Base-by-base conservation (phyloP, 1,140 invertebrate species). In the Hermetia illucens region DNA sequence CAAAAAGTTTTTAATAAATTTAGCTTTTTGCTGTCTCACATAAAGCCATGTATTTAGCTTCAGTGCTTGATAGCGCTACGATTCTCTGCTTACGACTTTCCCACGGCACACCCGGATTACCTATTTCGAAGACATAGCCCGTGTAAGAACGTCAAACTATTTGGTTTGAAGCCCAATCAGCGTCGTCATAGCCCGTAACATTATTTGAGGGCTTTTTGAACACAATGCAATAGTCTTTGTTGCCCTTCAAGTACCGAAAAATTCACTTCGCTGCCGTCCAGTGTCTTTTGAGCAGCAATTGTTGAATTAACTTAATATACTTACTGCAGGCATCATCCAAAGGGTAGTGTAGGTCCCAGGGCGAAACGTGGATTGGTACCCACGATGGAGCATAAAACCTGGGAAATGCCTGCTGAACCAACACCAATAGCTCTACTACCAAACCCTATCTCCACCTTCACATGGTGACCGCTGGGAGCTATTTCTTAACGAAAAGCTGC, bases 41-140 rank as follows among this genome's bases (percentile, higher is more conserved):
- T 25, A 46, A 40, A 20, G 49, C 43, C 13, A 55, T 37, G 25
- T 51, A 49, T 18, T 57, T 49, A 72, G 77, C 54, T 78, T 80
- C 46, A 69, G 46, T 44, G 9, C 33, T 38, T 19, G 45, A 49
- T n/a, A 45, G 15, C 5, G 38, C 19, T 2, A 49, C 45, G 27
- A 37, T 35, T 16, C 34, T 13, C 13, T 27, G 24, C 13, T 44
- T 50, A 27, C 38, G 42, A 2, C 38, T 48, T 30, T 33, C 21
- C 42, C 46, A 48, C 30, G 8, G 16, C 9, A 50, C 24, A 27
- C 8, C 24, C 13, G 24, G 13, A 27, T 13, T 27, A 9, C 24
- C 24, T 13, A 27, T 27, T 27, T 27, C 13, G 13, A 27, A 27
- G 24, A 27, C 24, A 27, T 27, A 27, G 24, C 24, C 24, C 27